Conservation (phyloP, 2,113 vertebrate species). For the Todiramphus saurophagus region DNA sequence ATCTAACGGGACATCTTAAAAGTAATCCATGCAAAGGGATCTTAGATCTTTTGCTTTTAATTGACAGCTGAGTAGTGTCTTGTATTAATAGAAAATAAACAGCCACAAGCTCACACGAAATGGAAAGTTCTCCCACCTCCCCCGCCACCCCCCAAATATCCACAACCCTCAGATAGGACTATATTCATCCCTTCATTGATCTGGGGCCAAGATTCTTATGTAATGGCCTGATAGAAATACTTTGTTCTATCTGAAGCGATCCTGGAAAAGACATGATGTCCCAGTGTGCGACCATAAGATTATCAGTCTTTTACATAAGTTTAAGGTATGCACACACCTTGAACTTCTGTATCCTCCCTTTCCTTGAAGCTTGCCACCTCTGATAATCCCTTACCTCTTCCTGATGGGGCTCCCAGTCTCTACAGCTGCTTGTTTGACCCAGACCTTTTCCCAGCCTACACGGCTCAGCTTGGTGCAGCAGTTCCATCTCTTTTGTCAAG, state of each 20-base stretch:
- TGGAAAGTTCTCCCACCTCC: background rate
- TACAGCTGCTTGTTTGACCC: background rate
- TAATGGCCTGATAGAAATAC: background rate
- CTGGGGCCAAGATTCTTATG: background rate
- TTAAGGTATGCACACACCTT: background rate
- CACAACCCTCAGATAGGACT: background rate
- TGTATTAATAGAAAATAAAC: background rate
- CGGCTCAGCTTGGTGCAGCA: background rate
- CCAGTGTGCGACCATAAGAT: accelerated
- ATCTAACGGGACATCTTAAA: background rate
- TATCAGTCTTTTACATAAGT: background rate
- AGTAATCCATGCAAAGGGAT: background rate
- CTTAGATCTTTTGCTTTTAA: background rate
- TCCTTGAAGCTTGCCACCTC: background rate
- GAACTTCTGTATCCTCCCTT: background rate
- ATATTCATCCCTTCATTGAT: background rate
- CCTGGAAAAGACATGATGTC: background rate
- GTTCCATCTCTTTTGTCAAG: background rate
- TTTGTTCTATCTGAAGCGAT: background rate
- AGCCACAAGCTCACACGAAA: background rate
- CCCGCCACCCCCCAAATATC: background rate
- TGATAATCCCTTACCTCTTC: background rate
- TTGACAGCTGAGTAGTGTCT: background rate
- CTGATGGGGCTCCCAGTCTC: background rate
- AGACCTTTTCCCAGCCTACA: background rate